These are phyloP conservation scores for Euzophera pinguis DNA, from an alignment of 2,888 invertebrate genomes.

Conservation along the genomic window DNA sequence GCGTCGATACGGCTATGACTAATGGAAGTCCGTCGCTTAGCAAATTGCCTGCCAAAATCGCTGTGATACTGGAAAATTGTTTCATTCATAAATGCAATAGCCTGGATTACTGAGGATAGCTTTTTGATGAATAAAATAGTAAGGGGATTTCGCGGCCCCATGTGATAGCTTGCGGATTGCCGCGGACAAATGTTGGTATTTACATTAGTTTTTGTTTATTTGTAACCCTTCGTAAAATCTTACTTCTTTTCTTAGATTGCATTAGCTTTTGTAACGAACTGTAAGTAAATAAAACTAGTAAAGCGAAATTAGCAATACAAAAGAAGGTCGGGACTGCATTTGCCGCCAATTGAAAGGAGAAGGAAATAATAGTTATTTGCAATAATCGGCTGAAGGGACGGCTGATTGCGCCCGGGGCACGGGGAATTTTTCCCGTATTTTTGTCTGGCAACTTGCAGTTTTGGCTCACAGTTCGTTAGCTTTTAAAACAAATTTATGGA, in stretches of 20 bases:
- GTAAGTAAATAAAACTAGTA: constrained; percentile 58
- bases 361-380: constrained; percentile 70
- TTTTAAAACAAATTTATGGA: constrained; percentile 13
- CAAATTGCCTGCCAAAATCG: constrained; percentile 72
- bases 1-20: constrained; percentile 70
- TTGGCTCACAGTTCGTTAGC: constrained; percentile 34
- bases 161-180: constrained; percentile 40
- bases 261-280: constrained; percentile 20
- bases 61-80: constrained; percentile 74
- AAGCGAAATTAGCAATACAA: constrained; percentile 66
- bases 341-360: constrained; percentile 65
- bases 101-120: constrained; percentile 56
- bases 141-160: constrained; percentile 51
- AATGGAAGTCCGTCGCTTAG: constrained; percentile 63
- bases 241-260: constrained; percentile 20
- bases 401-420: constrained; percentile 71
- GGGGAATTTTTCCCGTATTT: constrained; percentile 54
- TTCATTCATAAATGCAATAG: constrained; percentile 72
- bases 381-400: constrained; percentile 74
- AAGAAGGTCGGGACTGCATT: constrained; percentile 40
- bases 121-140: constrained; percentile 67
- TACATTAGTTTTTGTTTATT: constrained; percentile 23
- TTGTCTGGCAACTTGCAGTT: constrained; percentile 43
- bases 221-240: neutral
- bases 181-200: constrained; percentile 50